Evolutionary conservation across 2,888 invertebrate species (phyloP).

Genomic region (Pseudeuparius sepicola): DNA sequence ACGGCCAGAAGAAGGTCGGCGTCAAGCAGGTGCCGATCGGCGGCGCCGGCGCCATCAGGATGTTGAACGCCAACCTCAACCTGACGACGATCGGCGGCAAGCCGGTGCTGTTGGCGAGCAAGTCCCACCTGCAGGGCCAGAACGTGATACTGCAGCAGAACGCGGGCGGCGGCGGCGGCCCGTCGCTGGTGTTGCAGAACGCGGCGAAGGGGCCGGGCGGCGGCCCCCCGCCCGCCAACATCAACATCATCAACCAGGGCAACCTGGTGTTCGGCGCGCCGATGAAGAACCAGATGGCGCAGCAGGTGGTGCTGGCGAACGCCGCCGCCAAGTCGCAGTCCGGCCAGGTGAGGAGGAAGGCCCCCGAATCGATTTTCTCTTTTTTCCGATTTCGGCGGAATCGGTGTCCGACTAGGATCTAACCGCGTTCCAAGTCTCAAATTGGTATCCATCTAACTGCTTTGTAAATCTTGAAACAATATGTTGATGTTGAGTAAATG

Average conservation of each 20-base stretch:
- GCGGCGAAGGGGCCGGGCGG: conserved; percentile 22
- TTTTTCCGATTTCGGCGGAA: too few species aligned
- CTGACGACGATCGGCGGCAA: conserved; percentile 47
- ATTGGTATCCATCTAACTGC: too few species aligned
- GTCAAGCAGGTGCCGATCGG: conserved; percentile 29
- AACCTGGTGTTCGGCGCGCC: conserved; percentile 36
- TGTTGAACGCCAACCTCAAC: conserved; percentile 44
- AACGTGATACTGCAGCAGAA: conserved; percentile 40
- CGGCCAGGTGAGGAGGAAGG: too few species aligned
- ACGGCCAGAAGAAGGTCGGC: conserved; percentile 27
- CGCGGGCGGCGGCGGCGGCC: conserved; percentile 22
- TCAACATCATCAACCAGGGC: conserved; percentile 32
- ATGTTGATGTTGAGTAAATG: too few species aligned
- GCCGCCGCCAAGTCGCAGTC: conserved; percentile 25
- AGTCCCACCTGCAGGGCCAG: conserved; percentile 37
- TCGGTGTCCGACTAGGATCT: too few species aligned
- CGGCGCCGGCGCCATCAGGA: conserved; percentile 37
- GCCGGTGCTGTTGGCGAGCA: conserved; percentile 45
- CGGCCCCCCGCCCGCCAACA: conserved; percentile 17
- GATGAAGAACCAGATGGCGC: conserved; percentile 34
- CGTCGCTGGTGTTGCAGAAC: conserved; percentile 31
- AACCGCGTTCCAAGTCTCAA: too few species aligned
- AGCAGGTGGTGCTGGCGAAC: conserved; percentile 32
- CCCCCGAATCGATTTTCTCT: too few species aligned
- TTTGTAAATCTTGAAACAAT: too few species aligned